Conservation (phyloP, 2,888 invertebrate species). For the Meandrusa payeni region DNA sequence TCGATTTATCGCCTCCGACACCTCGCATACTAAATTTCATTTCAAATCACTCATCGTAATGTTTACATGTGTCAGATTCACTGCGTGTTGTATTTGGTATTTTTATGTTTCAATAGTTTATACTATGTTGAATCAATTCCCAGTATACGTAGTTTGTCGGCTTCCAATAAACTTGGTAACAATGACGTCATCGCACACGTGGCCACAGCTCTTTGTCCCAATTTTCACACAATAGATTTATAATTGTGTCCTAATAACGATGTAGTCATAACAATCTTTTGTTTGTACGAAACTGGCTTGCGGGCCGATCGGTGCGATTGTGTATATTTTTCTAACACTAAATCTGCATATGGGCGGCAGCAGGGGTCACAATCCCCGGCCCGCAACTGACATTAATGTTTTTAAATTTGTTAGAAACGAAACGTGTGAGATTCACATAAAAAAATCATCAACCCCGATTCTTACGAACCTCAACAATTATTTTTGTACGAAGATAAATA, state of each 20-base stretch:
- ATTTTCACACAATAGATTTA: constrained; percentile 17
- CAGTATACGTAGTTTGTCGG: not conserved
- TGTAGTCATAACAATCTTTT: constrained; percentile 12
- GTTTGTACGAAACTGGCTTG: constrained; percentile 11
- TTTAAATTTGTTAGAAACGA: too few species aligned
- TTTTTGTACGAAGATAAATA: too few species aligned
- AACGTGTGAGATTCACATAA: too few species aligned
- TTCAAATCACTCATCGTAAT: too few species aligned
- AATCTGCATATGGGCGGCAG: not conserved
- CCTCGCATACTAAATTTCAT: too few species aligned
- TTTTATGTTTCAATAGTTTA: too few species aligned
- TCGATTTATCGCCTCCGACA: too few species aligned
- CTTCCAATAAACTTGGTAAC: too few species aligned
- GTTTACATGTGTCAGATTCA: too few species aligned
- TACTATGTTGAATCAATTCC: not conserved
- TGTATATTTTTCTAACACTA: constrained; percentile 12
- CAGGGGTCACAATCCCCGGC: constrained; percentile 5
- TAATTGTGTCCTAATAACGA: constrained; percentile 17
- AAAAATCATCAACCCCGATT: too few species aligned
- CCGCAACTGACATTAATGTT: not conserved
- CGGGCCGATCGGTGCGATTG: not conserved
- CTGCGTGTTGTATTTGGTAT: too few species aligned
- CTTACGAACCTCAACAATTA: too few species aligned
- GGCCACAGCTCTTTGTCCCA: constrained; percentile 1
- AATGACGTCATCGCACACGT: constrained; percentile 8